Conservation (phyloP, 1,140 invertebrate species). For the Euura saliciscinereae region DNA sequence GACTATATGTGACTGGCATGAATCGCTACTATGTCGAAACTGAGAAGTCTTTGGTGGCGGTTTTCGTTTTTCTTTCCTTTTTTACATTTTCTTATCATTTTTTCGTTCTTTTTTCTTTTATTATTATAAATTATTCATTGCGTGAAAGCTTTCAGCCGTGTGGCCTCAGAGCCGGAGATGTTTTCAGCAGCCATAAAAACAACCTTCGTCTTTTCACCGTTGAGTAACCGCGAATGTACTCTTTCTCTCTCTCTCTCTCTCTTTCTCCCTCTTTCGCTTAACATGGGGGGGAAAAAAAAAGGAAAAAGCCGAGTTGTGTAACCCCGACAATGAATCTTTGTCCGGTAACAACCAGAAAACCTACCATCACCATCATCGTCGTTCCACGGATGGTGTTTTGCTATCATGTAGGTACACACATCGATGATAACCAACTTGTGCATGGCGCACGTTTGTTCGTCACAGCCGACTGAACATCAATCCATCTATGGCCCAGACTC, state of each 20-base stretch:
- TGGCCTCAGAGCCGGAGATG: background rate
- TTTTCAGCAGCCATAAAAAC: constrained; percentile 26
- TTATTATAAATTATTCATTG: constrained; percentile 35
- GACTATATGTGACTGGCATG: no score
- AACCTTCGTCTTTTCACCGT: constrained; percentile 24
- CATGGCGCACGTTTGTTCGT: background rate
- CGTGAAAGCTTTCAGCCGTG: constrained; percentile 14
- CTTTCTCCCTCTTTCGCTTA: no score
- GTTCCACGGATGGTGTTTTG: no score
- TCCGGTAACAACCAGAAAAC: constrained; percentile 16
- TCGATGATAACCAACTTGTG: background rate
- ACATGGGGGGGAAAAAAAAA: background rate
- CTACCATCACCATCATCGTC: background rate
- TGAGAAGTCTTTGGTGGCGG: no score
- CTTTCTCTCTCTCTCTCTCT: background rate
- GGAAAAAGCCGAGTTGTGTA: background rate
- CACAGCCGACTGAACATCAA: background rate
- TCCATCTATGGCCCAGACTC: background rate
- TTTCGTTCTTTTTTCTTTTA: constrained; percentile 16
- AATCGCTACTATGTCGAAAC: no score
- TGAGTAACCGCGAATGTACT: constrained; percentile 29
- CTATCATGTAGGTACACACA: background rate
- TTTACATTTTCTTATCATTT: background rate
- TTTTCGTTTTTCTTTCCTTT: no score
- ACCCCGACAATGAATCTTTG: constrained; percentile 28